Evolutionary conservation across 2,888 invertebrate genomes (phyloP), one percentile per base, ranked within the genome.

Genomic region (Macrophya alboannulata): DNA sequence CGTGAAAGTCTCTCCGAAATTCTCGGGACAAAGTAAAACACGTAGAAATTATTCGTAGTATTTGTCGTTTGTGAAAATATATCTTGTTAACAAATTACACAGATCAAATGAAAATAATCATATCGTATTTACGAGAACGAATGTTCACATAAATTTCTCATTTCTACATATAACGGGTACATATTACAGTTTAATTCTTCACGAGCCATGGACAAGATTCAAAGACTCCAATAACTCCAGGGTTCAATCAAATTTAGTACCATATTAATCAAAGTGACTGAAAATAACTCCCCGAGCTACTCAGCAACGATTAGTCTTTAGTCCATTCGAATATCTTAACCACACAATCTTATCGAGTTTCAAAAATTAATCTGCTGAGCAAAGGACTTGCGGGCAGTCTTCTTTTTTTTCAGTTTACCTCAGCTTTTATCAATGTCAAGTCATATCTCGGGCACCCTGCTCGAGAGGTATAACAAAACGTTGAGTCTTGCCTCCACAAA

Each of bases 401-500:
- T 15, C 68, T 31, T 31, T 31, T 31, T 37, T 17, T 17, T 17
- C 17, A 68, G 37, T 37, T 68, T 68, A 68, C 12, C 68, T 68
- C 25, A 68, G 68, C 68, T 68, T 68, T 68, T 68, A 25, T 17
- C 12, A 68, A 68, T 17, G 68, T 37, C 68, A 68, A 68, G 68
- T 68, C 68, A 68, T 68, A 31, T 68, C 68, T 68, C 68, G 25
- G 37, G 37, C 37, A 37, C 31, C 37, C 31, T 37, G 6, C 37
- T 68, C 68, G 68, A 68, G 68, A 68, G 68, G 68, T 68, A 68
- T 68, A 17, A 37, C 15, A 37, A 17, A 77, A 55, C 77, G 25
- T 15, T 37, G 37, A 77, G 31, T 25, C 51, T 37, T 74, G 21
- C 72, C 43, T 45, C 72, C 77, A 77, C 76, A 51, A 77, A 77